Evolutionary conservation across 2,113 vertebrate species (phyloP), one percentile per base, ranked within the genome.

Genomic region (Nothobranchius furzeri): DNA sequence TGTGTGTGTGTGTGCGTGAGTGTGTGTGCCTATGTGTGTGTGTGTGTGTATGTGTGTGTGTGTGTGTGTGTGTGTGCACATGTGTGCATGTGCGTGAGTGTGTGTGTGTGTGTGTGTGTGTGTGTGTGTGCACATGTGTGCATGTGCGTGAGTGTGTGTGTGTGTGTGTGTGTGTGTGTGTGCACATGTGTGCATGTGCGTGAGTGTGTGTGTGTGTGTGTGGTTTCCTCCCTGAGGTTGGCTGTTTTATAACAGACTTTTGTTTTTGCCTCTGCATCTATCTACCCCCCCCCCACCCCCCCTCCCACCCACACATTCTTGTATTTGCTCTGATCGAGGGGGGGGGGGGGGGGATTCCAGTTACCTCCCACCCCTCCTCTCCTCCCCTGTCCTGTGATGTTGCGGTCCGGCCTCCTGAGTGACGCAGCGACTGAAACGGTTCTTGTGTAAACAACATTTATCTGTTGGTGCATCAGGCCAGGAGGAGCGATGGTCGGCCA

Each of bases 191-290:
- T 20, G 20, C 1, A 1, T 20, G 20, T 20, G 20, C 1, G 20
- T 20, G 20, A 1, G 20, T 20, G 20, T 20, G 20, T 20, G 20
- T 20, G 1, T 20, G 36, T 52, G 25, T 46, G 51, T n/a, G 78
- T 58, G 69, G 82, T 78, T 86, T 87, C 85, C 85, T 84, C 83
- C 46, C 64, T 85, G 73, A 30, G 70, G 78, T 64, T 15, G 50
- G 37, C 56, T 50, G 42, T 81, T 78, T 74, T 37, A 59, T 79
- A 85, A 84, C 79, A 79, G 57, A 53, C 63, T 30, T 73, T 54
- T 30, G 37, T 69, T 46, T 46, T 15, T 20, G 42, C 7, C 6
- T 47, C 15, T 47, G 13, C n/a, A n/a, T n/a, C n/a, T n/a, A n/a
- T n/a, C n/a, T n/a, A n/a, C n/a, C n/a, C n/a, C n/a, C n/a, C n/a